Evolutionary conservation across 2,888 invertebrate species (phyloP).

Genomic region (Drosophila limbata): DNA sequence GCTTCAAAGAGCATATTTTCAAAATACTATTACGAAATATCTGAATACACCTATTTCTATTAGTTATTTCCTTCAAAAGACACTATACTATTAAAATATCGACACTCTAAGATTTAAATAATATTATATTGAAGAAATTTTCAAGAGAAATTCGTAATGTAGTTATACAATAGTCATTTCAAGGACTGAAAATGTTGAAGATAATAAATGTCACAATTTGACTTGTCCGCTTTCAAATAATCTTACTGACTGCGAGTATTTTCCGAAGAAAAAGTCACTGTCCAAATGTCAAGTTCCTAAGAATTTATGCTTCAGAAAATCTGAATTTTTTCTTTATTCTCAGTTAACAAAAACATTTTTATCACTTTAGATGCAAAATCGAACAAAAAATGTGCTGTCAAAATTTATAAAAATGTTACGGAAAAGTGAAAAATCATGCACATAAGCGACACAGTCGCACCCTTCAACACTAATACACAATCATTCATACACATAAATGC

Average conservation of each 20-base stretch:
- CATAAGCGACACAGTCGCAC: conserved; percentile 60
- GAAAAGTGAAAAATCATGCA: conserved; percentile 79
- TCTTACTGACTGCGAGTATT: background rate
- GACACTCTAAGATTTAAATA: no score
- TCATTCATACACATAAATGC: conserved; percentile 52
- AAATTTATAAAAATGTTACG: conserved; percentile 69
- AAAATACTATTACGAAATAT: no score
- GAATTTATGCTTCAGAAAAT: conserved; percentile 6
- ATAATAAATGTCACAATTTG: background rate
- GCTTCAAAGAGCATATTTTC: no score
- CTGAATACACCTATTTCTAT: no score
- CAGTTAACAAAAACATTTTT: conserved; percentile 52
- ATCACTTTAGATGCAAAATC: conserved; percentile 57
- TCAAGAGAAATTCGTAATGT: no score
- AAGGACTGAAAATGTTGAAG: no score
- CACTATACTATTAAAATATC: no score
- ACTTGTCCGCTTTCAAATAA: background rate
- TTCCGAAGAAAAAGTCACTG: background rate
- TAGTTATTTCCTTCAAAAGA: no score
- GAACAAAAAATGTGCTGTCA: conserved; percentile 65
- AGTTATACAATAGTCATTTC: no score
- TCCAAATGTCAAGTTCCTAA: background rate
- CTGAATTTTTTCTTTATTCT: conserved; percentile 27
- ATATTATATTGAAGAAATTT: no score
- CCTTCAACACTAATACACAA: conserved; percentile 22